Evolutionary conservation across 2,797 vertebrate genomes (phyloP).

Genomic region (Echeneis naucrates): DNA sequence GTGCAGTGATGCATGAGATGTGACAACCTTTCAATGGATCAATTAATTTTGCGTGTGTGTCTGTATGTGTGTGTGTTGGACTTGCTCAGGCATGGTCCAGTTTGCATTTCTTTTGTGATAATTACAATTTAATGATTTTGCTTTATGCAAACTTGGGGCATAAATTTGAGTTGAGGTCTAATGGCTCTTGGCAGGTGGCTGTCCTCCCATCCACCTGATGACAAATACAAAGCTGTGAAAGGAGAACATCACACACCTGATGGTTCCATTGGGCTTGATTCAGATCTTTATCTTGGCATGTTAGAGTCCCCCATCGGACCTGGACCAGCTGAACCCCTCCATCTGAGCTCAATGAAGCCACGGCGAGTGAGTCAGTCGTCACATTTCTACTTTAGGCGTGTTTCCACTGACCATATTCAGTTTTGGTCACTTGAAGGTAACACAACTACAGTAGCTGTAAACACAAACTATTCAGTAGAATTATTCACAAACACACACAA

Average conservation of each 20-base stretch:
- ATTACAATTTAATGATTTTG: slow-evolving; percentile 88
- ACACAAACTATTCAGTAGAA: neutral
- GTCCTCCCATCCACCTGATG: slow-evolving; percentile 74
- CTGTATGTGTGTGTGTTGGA: slow-evolving; percentile 15
- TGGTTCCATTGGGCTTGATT: slow-evolving; percentile 33
- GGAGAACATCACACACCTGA: slow-evolving; percentile 34
- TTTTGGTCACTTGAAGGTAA: neutral
- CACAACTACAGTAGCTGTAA: neutral
- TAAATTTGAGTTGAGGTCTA: slow-evolving; percentile 78
- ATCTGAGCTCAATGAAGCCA: neutral
- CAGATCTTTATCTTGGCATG: neutral
- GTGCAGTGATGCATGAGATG: slow-evolving; percentile 54
- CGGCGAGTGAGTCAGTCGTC: neutral
- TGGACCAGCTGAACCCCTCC: neutral
- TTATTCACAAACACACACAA: too few species aligned
- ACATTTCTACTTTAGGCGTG: neutral
- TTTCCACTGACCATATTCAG: neutral
- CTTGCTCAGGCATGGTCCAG: slow-evolving; percentile 60
- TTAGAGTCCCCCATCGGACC: neutral
- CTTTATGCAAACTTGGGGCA: slow-evolving; percentile 85
- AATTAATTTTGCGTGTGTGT: slow-evolving; percentile 7
- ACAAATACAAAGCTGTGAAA: slow-evolving; percentile 56
- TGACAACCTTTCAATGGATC: slow-evolving; percentile 39
- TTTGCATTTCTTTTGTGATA: slow-evolving; percentile 73
- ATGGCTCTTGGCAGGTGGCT: slow-evolving; percentile 78